Evolutionary conservation across 2,113 vertebrate genomes (phyloP).

Genomic region (Tursiops truncatus): DNA sequence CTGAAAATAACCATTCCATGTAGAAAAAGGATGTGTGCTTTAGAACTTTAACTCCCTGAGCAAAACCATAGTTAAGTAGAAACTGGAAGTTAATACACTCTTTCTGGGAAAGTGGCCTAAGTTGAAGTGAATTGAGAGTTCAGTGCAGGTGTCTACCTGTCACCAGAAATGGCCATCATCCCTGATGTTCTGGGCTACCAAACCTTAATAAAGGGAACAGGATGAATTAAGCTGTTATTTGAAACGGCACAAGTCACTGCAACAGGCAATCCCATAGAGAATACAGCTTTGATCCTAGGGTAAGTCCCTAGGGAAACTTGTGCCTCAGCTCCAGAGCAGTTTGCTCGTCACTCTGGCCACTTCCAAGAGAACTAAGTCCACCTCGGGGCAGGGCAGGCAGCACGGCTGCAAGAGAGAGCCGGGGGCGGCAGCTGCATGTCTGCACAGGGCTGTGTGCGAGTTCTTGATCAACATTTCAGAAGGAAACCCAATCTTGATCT

Average conservation of each 20-base stretch:
- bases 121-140: constrained; percentile 70
- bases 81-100: constrained; percentile 60
- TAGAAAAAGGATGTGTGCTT: not conserved
- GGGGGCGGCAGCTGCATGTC: fast-evolving
- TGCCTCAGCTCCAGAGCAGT: not conserved
- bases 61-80: constrained; percentile 31
- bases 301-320: constrained; percentile 12
- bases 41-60: constrained; percentile 30
- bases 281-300: not conserved
- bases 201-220: constrained; percentile 40
- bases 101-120: constrained; percentile 44
- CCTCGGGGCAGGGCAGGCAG: not conserved
- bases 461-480: not conserved
- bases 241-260: constrained; percentile 49
- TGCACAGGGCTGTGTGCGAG: fast-evolving
- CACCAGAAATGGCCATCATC: constrained; percentile 69
- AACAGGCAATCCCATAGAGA: not conserved
- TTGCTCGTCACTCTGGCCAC: not conserved
- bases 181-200: constrained; percentile 14
- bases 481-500: not conserved
- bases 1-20: constrained; percentile 16
- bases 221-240: constrained; percentile 67
- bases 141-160: constrained; percentile 63
- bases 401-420: not conserved
- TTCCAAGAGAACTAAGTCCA: constrained; percentile 6